phyloP scores from a whole-genome alignment of 2,797 vertebrate genomes.

The Oryzias dopingdopingensis region DNA sequence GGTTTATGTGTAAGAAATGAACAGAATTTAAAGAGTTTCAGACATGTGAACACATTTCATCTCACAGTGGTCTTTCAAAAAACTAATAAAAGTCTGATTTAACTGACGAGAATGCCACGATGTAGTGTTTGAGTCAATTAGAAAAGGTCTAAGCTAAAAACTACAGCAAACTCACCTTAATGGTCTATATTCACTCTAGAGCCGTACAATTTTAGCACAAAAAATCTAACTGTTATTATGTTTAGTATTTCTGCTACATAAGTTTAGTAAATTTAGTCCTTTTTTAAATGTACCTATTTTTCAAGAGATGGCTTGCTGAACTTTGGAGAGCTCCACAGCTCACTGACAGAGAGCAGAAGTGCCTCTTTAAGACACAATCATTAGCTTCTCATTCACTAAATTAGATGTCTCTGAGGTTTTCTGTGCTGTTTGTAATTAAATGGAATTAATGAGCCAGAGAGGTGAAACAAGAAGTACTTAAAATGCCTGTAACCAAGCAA shows the following conservation, averaged over 20 bases:
- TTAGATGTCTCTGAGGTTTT: slow-evolving; percentile 48
- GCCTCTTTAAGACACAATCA: slow-evolving; percentile 48
- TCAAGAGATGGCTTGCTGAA: slow-evolving; percentile 9
- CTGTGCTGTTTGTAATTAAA: slow-evolving; percentile 50
- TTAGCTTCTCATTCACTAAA: slow-evolving; percentile 46
- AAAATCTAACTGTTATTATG: background rate
- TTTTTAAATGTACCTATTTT: slow-evolving; percentile 1
- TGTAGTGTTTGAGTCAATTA: slow-evolving; percentile 8
- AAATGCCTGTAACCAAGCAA: slow-evolving; percentile 30
- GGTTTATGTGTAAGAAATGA: background rate
- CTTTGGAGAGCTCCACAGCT: slow-evolving; percentile 9
- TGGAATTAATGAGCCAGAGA: slow-evolving; percentile 54
- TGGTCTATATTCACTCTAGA: slow-evolving; percentile 4
- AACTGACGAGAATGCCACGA: background rate
- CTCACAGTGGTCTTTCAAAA: slow-evolving; percentile 2
- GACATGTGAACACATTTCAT: background rate
- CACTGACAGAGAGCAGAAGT: slow-evolving; percentile 30
- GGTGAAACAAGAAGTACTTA: slow-evolving; percentile 29
- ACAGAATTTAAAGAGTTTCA: slow-evolving; percentile 1
- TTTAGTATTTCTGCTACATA: too few species aligned
- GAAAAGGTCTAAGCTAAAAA: background rate
- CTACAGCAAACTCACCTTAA: slow-evolving; percentile 2
- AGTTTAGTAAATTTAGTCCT: background rate
- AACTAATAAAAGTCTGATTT: slow-evolving; percentile 11
- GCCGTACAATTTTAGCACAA: slow-evolving; percentile 11